These are phyloP conservation scores for Argyra leucocephala DNA, from an alignment of 2,888 invertebrate species.

Conservation along the genomic window DNA sequence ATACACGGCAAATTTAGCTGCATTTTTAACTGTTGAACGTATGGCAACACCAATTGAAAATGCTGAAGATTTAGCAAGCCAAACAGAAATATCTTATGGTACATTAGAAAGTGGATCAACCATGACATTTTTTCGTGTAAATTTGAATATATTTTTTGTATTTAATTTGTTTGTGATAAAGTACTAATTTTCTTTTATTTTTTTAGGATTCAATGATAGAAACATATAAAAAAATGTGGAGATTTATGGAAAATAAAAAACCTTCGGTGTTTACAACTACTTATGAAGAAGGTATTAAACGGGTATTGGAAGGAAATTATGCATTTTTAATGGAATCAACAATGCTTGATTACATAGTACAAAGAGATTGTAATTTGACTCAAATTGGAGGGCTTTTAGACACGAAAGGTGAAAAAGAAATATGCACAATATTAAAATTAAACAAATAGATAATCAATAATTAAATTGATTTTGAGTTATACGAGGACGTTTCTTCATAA, in stretches of 20 bases:
- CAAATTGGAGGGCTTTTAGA: slow-evolving; percentile 74
- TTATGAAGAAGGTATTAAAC: slow-evolving; percentile 82
- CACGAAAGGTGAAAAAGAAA: slow-evolving; percentile 52
- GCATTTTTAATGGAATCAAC: slow-evolving; percentile 98
- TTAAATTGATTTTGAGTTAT: too few relatives aligned
- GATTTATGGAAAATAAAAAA: slow-evolving; percentile 74
- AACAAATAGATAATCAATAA: too few relatives aligned
- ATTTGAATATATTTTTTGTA: too few relatives aligned
- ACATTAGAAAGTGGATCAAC: slow-evolving; percentile 75
- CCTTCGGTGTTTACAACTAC: slow-evolving; percentile 78
- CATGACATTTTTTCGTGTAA: slow-evolving; percentile 76
- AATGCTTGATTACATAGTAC: slow-evolving; percentile 91
- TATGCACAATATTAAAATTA: too few relatives aligned
- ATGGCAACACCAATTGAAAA: slow-evolving; percentile 81
- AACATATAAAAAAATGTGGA: slow-evolving; percentile 91
- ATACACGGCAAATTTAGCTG: too few relatives aligned
- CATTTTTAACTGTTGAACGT: slow-evolving; percentile 80
- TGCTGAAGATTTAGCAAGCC: slow-evolving; percentile 73
- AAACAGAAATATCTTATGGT: slow-evolving; percentile 76
- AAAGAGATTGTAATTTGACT: slow-evolving; percentile 91
- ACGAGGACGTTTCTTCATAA: too few relatives aligned
- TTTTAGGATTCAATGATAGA: slow-evolving; percentile 76
- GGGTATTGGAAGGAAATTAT: slow-evolving; percentile 82
- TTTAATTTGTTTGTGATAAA: too few relatives aligned
- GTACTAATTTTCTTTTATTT: not conserved